Base-by-base conservation (phyloP, 2,113 vertebrate genomes). In the Thamnaconus septentrionalis region DNA sequence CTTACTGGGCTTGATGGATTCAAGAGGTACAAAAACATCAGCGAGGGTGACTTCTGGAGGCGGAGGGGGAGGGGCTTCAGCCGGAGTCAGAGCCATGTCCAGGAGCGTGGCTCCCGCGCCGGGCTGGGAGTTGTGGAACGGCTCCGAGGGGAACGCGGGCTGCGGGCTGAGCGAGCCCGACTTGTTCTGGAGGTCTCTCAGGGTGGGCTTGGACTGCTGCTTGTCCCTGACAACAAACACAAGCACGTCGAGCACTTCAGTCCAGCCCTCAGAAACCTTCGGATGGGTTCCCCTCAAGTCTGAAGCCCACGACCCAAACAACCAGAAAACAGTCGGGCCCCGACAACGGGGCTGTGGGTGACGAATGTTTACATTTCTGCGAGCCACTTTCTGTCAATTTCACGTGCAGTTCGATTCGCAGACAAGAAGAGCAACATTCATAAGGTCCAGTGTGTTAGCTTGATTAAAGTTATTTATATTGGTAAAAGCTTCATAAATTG, bases 1-100 rank as follows among this genome's bases (percentile, higher is more conserved):
- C 97, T 94, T 89, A 99, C 97, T 99, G 75, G 97, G 97, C 82
- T 93, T 96, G 86, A 98, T 98, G 69, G 96, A 96, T 85, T 98
- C 97, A 90, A 99, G 85, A 62, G 97, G 95, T 84, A 99, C 96
- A 83, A 92, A 94, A 86, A 98, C 85, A 69, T 91, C 93, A 49
- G 91, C 87, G 76, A 98, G 90, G 0, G 93, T 92, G 67, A 94
- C 85, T 60, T 97, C 94, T 0, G 84, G 77, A 45, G 89, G 48
- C 0, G 48, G 18, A 31, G 18, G 48, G 48, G 48, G 65, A 9
- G 85, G 66, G 0, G 6, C 0, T 3, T 92, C 57, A 1, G 85
- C 69, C 59, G 63, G 84, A 50, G 77, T 44, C 0, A 83, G 85
- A 5, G 76, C 69, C 76, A 69, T 41, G 7, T 84, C 86, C 75